Percentiles rank a stretch among this genome's conserved stretches.
These are phyloP conservation scores for Nomada hirtipes DNA, from an alignment of 2,888 invertebrate species.

Conservation along the genomic window DNA sequence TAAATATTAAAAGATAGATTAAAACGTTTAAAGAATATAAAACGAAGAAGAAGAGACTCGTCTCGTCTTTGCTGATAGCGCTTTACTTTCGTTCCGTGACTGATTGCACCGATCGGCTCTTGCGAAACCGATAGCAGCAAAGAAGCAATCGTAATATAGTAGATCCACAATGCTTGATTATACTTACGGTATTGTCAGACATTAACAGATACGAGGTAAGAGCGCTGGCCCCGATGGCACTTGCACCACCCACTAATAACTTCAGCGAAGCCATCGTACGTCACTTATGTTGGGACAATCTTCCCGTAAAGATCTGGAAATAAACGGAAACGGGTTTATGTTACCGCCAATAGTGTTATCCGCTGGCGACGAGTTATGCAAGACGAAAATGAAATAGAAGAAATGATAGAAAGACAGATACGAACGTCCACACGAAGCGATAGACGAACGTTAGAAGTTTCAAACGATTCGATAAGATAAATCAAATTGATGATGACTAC, in stretches of 20 bases:
- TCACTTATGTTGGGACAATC: conserved; percentile 40
- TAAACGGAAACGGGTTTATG: not conserved
- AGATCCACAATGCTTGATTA: not conserved
- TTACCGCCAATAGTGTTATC: not conserved
- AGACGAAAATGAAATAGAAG: not conserved
- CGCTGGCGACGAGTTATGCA: not conserved
- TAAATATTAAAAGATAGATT: not conserved
- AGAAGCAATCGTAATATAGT: not conserved
- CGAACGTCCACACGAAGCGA: too few relatives aligned
- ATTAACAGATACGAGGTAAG: conserved; percentile 87
- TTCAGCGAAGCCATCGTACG: conserved; percentile 78
- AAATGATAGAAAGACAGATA: not conserved
- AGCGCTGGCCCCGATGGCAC: conserved; percentile 87
- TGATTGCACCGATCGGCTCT: not conserved
- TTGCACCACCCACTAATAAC: conserved; percentile 86
- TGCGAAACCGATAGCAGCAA: not conserved
- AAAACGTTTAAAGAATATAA: not conserved
- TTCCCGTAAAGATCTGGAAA: conserved; percentile 59
- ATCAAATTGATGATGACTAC: not conserved
- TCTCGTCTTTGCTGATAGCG: not conserved
- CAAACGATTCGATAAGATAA: not conserved
- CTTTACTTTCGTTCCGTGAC: not conserved
- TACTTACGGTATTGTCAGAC: conserved; percentile 84
- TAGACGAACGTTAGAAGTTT: not conserved
- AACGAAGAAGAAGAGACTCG: not conserved